Conservation (phyloP, 37 sponge, comb jelly and placozoan genomes). For the Tethya wilhelma region DNA sequence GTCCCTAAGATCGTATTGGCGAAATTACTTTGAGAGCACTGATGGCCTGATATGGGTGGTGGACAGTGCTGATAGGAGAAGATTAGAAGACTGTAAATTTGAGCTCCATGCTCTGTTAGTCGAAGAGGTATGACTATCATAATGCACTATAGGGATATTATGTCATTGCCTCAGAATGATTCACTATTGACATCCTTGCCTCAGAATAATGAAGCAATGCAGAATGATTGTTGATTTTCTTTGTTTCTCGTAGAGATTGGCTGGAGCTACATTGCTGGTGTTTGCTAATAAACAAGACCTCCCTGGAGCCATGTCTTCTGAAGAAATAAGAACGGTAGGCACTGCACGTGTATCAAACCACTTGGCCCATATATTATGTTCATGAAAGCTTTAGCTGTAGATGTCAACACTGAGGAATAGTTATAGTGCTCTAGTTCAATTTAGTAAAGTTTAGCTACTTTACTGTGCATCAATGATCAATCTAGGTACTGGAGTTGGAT, state of each 20-base stretch:
- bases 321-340: slow-evolving; percentile 84
- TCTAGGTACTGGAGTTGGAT: slow-evolving; percentile 80
- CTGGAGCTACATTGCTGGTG: slow-evolving; percentile 96
- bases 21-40: slow-evolving; percentile 99
- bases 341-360: not conserved
- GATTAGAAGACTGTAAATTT: slow-evolving; percentile 85
- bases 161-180: not conserved
- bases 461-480: not conserved
- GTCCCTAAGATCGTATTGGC: slow-evolving; percentile 97
- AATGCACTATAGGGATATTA: not conserved
- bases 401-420: too few relatives aligned
- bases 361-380: not conserved
- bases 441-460: not conserved
- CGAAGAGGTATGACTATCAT: slow-evolving; percentile 66
- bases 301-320: slow-evolving; percentile 88
- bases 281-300: slow-evolving; percentile 99
- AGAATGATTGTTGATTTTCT: not conserved
- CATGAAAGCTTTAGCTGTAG: not conserved
- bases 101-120: slow-evolving; percentile 79
- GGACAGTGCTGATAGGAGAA: slow-evolving; percentile 95
- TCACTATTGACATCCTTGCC: not conserved
- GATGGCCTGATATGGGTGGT: slow-evolving; percentile 99
- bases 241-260: slow-evolving; percentile 72
- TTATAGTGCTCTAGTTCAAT: too few relatives aligned
- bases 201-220: not conserved